Percentiles rank a stretch among this genome's conserved stretches.
phyloP scores from a whole-genome alignment of 2,888 invertebrate species.

The Lasioglossum marginatum region DNA sequence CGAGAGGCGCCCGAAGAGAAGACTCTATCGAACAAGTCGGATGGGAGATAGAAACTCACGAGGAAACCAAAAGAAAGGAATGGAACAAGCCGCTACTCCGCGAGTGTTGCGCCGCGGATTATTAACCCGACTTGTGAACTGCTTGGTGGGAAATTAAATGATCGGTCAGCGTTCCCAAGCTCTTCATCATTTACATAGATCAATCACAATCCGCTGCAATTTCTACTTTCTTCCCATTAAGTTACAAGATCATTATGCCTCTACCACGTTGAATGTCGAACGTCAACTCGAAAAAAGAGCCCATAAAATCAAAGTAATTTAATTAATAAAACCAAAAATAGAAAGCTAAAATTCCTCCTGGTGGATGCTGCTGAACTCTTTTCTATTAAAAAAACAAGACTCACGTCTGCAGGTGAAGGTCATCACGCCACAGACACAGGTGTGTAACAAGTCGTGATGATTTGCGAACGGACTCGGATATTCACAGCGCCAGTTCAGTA shows the following conservation, averaged over 20 bases:
- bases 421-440: neutral
- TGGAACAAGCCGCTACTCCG: neutral
- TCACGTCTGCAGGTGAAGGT: slow-evolving; percentile 1
- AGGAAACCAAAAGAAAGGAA: neutral
- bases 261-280: neutral
- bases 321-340: neutral
- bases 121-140: slow-evolving; percentile 21
- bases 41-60: slow-evolving; percentile 18
- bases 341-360: neutral
- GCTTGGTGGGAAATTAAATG: neutral
- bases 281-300: neutral
- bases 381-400: neutral
- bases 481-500: neutral
- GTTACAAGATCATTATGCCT: neutral
- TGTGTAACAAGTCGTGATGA: slow-evolving; percentile 11
- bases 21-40: neutral
- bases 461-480: neutral
- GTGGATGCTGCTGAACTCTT: neutral
- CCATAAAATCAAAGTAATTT: neutral
- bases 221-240: slow-evolving; percentile 1
- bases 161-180: slow-evolving; percentile 2
- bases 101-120: slow-evolving; percentile 23
- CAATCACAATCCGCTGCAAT: neutral
- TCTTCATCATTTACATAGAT: neutral
- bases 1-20: neutral